These are phyloP conservation scores for Semnornis frantzii DNA, from an alignment of 2,113 vertebrate species.

Conservation along the genomic window DNA sequence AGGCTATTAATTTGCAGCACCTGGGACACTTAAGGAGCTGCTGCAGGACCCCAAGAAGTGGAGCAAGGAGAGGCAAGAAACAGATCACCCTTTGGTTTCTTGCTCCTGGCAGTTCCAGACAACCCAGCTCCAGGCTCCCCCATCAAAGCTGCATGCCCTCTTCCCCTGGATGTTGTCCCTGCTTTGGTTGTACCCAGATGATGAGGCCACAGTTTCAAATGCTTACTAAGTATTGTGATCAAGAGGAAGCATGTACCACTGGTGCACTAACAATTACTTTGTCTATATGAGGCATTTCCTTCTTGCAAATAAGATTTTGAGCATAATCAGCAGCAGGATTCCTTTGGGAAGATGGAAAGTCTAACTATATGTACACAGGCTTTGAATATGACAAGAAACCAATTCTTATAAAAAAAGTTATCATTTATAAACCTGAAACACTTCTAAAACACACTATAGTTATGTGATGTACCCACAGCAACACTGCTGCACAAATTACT, in stretches of 20 bases:
- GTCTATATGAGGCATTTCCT: background rate
- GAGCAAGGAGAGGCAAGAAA: background rate
- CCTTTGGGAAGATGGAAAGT: background rate
- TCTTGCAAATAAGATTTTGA: background rate
- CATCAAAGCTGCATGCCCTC: background rate
- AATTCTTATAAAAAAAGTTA: background rate
- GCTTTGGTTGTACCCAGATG: background rate
- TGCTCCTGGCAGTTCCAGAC: background rate
- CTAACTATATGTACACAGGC: background rate
- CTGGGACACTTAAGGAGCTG: background rate
- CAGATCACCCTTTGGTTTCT: rapidly evolving
- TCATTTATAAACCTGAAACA: background rate
- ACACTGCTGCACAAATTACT: background rate
- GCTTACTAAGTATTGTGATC: rapidly evolving
- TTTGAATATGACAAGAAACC: background rate
- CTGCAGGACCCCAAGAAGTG: background rate
- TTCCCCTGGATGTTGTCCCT: rapidly evolving
- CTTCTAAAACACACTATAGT: background rate
- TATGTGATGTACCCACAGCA: background rate
- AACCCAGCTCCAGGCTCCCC: no score
- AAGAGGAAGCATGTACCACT: background rate
- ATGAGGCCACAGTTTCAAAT: background rate
- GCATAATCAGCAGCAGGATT: background rate
- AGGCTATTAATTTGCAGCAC: background rate
- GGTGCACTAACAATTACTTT: background rate